Evolutionary conservation across 2,797 vertebrate genomes (phyloP).

Genomic region (Coregonus suidteri): DNA sequence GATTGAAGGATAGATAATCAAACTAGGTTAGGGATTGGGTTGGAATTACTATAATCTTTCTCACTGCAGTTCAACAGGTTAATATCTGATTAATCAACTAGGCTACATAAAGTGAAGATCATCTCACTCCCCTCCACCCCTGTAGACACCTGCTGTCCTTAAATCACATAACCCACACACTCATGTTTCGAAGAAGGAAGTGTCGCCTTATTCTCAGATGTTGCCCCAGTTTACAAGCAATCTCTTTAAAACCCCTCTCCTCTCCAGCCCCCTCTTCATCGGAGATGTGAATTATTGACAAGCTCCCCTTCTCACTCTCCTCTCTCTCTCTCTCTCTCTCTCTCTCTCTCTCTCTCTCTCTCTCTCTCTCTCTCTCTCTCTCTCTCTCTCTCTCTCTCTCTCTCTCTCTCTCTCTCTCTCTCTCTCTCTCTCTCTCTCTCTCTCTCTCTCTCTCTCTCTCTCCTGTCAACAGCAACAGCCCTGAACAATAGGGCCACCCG

Average conservation of each 20-base stretch:
- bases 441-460: too few relatives aligned
- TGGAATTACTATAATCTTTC: constrained; percentile 60
- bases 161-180: background rate
- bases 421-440: too few relatives aligned
- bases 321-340: too few relatives aligned
- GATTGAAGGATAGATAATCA: background rate
- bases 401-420: too few relatives aligned
- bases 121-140: background rate
- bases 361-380: too few relatives aligned
- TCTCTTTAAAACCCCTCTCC: constrained; percentile 44
- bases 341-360: too few relatives aligned
- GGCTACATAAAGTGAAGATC: background rate
- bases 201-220: constrained; percentile 43
- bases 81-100: too few relatives aligned
- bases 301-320: too few relatives aligned
- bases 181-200: constrained; percentile 22
- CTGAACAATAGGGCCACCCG: too few relatives aligned
- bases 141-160: too few relatives aligned
- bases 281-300: constrained; percentile 54
- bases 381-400: too few relatives aligned
- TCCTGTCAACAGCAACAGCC: too few relatives aligned
- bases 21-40: constrained; percentile 50
- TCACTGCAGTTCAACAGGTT: constrained; percentile 49
- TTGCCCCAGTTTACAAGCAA: constrained; percentile 58
- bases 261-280: background rate